Percentiles rank a stretch among this genome's conserved stretches.
Conservation (phyloP, 2,888 invertebrate genomes). For the Cerastis leucographa region DNA sequence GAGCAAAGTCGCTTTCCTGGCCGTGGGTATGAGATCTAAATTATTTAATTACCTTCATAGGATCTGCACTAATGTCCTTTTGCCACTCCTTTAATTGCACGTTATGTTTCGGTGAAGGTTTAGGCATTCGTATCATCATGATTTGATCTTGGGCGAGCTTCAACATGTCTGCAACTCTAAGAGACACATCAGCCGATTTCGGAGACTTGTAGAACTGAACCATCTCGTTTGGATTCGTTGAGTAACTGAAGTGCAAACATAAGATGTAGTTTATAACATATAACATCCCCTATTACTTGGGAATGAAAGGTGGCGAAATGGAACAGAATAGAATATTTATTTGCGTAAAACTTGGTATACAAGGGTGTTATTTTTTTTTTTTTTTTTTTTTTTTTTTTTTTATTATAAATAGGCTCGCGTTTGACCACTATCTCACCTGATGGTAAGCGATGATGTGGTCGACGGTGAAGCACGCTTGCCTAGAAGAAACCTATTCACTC, state of each 20-base stretch:
- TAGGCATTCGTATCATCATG: constrained; percentile 70
- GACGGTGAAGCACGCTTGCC: too few relatives aligned
- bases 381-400: too few relatives aligned
- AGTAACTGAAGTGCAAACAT: constrained; percentile 82
- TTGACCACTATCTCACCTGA: too few relatives aligned
- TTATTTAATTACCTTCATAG: constrained; percentile 77
- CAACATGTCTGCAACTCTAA: constrained; percentile 69
- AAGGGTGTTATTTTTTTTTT: too few relatives aligned
- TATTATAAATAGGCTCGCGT: too few relatives aligned
- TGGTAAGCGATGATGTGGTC: too few relatives aligned
- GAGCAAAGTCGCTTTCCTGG: neutral
- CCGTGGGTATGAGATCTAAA: neutral
- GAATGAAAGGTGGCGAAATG: too few relatives aligned
- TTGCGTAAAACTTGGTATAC: too few relatives aligned
- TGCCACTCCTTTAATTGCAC: constrained; percentile 74
- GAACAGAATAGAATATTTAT: too few relatives aligned
- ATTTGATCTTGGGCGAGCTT: constrained; percentile 64
- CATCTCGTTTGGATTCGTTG: constrained; percentile 89
- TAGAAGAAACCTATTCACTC: too few relatives aligned
- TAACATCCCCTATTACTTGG: too few relatives aligned
- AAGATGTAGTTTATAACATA: neutral
- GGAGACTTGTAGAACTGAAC: constrained; percentile 71
- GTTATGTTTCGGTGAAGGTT: constrained; percentile 36
- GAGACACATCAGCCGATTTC: constrained; percentile 38
- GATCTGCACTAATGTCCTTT: constrained; percentile 77